Evolutionary conservation across 2,888 invertebrate species (phyloP).

Genomic region (Dicycla oo): DNA sequence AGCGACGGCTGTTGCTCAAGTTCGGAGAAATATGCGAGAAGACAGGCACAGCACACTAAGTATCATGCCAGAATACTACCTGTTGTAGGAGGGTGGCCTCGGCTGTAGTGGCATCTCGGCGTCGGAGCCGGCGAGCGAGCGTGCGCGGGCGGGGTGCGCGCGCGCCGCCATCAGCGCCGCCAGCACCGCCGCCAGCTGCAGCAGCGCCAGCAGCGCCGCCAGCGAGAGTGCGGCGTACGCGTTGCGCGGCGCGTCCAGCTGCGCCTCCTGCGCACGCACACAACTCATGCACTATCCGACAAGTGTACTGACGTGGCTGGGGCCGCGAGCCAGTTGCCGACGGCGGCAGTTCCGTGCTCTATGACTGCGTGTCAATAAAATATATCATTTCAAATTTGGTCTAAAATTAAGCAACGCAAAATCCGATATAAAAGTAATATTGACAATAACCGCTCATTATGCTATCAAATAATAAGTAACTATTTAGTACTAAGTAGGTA

Average conservation of each 20-base stretch:
- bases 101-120: conserved; percentile 45
- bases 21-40: neutral
- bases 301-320: too few relatives aligned
- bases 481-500: too few relatives aligned
- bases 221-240: conserved; percentile 69
- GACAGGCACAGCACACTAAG: neutral
- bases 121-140: conserved; percentile 27
- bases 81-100: conserved; percentile 46
- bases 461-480: too few relatives aligned
- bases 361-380: too few relatives aligned
- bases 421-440: too few relatives aligned
- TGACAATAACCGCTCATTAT: too few relatives aligned
- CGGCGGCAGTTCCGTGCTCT: too few relatives aligned
- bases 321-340: too few relatives aligned
- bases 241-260: conserved; percentile 76
- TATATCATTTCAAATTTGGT: too few relatives aligned
- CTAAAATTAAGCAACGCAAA: too few relatives aligned
- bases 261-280: conserved; percentile 71
- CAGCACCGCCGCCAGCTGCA: conserved; percentile 68
- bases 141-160: conserved; percentile 27
- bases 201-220: conserved; percentile 64
- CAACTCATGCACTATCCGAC: too few relatives aligned
- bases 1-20: neutral
- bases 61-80: conserved; percentile 5
- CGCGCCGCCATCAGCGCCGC: conserved; percentile 69